Conservation (phyloP, 1,140 invertebrate genomes). For the Zaprionus ghesquierei region DNA sequence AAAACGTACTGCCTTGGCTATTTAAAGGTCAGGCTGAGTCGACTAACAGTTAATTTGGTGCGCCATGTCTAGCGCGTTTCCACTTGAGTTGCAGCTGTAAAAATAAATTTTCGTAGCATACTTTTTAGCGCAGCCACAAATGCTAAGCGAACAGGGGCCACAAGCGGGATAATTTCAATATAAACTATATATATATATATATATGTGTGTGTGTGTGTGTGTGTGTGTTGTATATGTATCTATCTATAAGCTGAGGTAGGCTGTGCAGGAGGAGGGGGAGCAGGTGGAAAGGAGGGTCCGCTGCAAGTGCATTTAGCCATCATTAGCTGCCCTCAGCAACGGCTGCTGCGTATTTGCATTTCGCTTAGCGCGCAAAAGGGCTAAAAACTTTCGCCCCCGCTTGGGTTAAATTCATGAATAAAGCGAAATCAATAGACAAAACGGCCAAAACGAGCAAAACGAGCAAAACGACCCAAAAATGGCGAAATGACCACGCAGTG, state of each 20-base stretch:
- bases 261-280: background rate
- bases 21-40: background rate
- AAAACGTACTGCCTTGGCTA: background rate
- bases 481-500: slow-evolving; percentile 17
- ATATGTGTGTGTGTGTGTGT: background rate
- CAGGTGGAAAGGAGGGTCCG: background rate
- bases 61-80: background rate
- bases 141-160: no score
- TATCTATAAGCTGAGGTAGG: no score
- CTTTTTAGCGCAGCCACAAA: slow-evolving; percentile 5
- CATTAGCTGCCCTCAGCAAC: no score
- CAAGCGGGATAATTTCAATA: no score
- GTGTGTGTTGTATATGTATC: background rate
- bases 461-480: background rate
- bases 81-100: slow-evolving; percentile 4
- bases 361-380: slow-evolving; percentile 24
- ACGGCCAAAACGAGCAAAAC: background rate
- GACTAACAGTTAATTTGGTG: background rate
- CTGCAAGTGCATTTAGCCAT: background rate
- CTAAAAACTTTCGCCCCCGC: background rate
- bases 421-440: slow-evolving; percentile 43
- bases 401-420: slow-evolving; percentile 39
- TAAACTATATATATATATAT: no score
- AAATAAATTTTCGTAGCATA: slow-evolving; percentile 11
- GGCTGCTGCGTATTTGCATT: slow-evolving; percentile 42